Conservation (phyloP, 2,888 invertebrate genomes). For the Heliconius ismenius region DNA sequence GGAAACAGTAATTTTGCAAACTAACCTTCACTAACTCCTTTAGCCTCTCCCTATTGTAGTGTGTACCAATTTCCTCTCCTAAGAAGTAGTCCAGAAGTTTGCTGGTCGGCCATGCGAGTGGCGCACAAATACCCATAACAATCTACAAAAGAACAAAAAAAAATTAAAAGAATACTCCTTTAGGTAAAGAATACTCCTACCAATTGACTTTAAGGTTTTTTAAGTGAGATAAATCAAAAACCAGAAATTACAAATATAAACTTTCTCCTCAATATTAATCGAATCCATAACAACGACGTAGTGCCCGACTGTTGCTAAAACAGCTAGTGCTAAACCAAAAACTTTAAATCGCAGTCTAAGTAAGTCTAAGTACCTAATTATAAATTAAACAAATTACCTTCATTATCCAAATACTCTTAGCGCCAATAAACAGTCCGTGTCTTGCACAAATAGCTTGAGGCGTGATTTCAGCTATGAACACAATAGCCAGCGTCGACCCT, state of each 20-base stretch:
- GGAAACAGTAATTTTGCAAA: constrained; percentile 64
- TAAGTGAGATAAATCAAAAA: background rate
- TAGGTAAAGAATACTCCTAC: too few species aligned
- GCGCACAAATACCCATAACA: constrained; percentile 97
- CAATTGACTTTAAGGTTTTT: background rate
- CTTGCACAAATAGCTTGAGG: constrained; percentile 97
- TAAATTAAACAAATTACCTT: constrained; percentile 74
- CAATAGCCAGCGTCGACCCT: constrained; percentile 95
- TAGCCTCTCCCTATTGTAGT: constrained; percentile 97
- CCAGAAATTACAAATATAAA: too few species aligned
- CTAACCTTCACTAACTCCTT: constrained; percentile 98
- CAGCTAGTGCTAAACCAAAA: too few species aligned
- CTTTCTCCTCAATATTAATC: too few species aligned
- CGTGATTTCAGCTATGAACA: constrained; percentile 98
- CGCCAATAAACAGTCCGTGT: constrained; percentile 96
- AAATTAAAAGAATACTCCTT: background rate
- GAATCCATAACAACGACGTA: background rate
- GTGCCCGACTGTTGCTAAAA: background rate
- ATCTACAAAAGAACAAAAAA: constrained; percentile 62
- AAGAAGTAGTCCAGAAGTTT: constrained; percentile 93
- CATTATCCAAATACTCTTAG: constrained; percentile 96
- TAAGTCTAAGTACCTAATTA: background rate
- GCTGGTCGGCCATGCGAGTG: constrained; percentile 96
- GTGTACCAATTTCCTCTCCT: constrained; percentile 98
- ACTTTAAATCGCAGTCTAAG: background rate